These are phyloP conservation scores for Coluber constrictor DNA, from an alignment of 2,797 vertebrate species.

Conservation along the genomic window DNA sequence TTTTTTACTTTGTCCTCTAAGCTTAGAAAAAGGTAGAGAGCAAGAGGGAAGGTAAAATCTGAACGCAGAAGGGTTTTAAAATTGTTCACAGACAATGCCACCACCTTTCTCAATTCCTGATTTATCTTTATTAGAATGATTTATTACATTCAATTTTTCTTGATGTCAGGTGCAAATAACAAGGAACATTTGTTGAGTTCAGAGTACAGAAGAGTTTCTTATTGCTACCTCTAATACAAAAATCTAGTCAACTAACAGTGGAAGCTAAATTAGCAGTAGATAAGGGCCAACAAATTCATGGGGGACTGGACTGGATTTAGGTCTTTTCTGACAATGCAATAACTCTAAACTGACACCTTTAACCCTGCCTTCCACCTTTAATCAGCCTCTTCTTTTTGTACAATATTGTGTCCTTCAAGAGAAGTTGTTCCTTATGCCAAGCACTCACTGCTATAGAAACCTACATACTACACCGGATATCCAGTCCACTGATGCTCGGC, in stretches of 20 bases:
- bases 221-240: no score
- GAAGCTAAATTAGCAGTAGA: no score
- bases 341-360: no score
- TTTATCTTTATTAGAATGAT: not conserved
- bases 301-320: no score
- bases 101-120: not conserved
- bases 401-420: not conserved
- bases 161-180: no score
- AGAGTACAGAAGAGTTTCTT: no score
- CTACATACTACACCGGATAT: not conserved
- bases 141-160: not conserved
- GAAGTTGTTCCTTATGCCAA: not conserved
- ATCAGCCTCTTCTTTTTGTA: not conserved
- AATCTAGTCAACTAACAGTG: no score
- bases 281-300: no score
- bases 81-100: not conserved
- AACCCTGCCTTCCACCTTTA: no score
- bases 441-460: not conserved
- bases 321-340: no score
- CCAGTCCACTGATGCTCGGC: not conserved
- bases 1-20: no score
- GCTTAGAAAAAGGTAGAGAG: not conserved
- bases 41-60: not conserved
- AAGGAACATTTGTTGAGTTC: no score
- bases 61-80: not conserved